Evolutionary conservation across 2,888 invertebrate genomes (phyloP).

Genomic region (Catonia carolina): DNA sequence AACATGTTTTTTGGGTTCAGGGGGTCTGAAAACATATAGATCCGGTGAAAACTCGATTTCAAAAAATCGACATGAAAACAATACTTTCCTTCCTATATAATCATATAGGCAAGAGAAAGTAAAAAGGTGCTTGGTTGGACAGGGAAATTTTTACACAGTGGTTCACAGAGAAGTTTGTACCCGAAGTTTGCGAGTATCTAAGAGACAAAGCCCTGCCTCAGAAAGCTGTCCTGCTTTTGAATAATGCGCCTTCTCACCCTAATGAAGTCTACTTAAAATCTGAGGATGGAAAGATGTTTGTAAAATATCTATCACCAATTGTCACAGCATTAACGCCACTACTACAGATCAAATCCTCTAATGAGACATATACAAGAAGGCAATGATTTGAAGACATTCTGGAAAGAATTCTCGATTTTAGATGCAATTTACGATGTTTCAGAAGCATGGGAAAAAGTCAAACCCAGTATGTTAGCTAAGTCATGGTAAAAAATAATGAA

Average conservation of each 20-base stretch:
- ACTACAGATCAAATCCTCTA: neutral
- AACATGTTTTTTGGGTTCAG: no score
- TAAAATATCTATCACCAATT: slow-evolving; percentile 16
- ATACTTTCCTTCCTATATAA: no score
- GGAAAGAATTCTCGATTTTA: slow-evolving; percentile 4
- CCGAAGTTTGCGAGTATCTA: slow-evolving; percentile 23
- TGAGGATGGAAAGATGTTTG: slow-evolving; percentile 14
- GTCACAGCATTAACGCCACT: slow-evolving; percentile 4
- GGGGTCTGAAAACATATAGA: no score
- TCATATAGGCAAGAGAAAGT: no score
- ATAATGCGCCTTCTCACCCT: slow-evolving; percentile 32
- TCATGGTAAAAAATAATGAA: slow-evolving; percentile 6
- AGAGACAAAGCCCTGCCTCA: slow-evolving; percentile 20
- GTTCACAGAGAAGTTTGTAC: slow-evolving; percentile 28
- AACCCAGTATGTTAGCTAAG: neutral
- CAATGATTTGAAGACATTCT: slow-evolving; percentile 2
- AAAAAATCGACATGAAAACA: no score
- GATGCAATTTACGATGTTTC: slow-evolving; percentile 1
- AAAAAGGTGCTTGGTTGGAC: no score
- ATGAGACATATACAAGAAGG: slow-evolving; percentile 4
- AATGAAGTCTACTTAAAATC: neutral
- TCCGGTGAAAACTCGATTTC: no score
- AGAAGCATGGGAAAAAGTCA: slow-evolving; percentile 3
- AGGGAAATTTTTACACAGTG: neutral
- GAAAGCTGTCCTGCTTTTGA: slow-evolving; percentile 32